Percentiles rank a stretch among this genome's conserved stretches.
Conservation (phyloP, 2,888 invertebrate species). For the Macrosoma leucophasiata region DNA sequence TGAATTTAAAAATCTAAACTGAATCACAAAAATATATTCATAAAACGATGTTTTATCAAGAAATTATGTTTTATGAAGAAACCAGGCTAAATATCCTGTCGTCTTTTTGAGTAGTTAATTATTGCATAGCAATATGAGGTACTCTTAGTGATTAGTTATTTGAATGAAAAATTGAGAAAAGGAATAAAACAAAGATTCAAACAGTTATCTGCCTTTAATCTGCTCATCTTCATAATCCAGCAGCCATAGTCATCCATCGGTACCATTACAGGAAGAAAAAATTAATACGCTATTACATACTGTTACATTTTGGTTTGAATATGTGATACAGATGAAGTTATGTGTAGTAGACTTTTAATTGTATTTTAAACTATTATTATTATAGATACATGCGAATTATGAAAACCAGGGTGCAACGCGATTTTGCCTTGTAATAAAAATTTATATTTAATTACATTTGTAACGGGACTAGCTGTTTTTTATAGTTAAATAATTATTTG, state of each 20-base stretch:
- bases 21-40: too few relatives aligned
- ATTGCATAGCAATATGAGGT: too few relatives aligned
- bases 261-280: conserved; percentile 74
- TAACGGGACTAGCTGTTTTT: conserved; percentile 69
- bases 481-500: conserved; percentile 67
- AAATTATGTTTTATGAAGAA: too few relatives aligned
- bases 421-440: conserved; percentile 53
- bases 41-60: too few relatives aligned
- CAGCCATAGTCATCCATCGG: conserved; percentile 73
- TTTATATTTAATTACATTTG: conserved; percentile 42
- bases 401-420: conserved; percentile 74
- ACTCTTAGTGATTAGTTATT: too few relatives aligned
- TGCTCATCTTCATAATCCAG: conserved; percentile 67
- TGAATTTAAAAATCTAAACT: too few relatives aligned
- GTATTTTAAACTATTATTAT: conserved; percentile 64
- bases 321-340: conserved; percentile 72
- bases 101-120: too few relatives aligned
- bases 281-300: conserved; percentile 72
- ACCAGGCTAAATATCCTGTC: too few relatives aligned
- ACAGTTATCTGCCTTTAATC: conserved; percentile 76
- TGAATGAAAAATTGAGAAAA: too few relatives aligned
- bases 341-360: conserved; percentile 63
- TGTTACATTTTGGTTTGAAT: conserved; percentile 74
- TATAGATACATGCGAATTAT: conserved; percentile 68
- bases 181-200: conserved; percentile 66